Percentiles rank a stretch among this genome's conserved stretches.
Evolutionary conservation across 2,797 vertebrate species (phyloP).

Genomic region (Hirundo rustica): DNA sequence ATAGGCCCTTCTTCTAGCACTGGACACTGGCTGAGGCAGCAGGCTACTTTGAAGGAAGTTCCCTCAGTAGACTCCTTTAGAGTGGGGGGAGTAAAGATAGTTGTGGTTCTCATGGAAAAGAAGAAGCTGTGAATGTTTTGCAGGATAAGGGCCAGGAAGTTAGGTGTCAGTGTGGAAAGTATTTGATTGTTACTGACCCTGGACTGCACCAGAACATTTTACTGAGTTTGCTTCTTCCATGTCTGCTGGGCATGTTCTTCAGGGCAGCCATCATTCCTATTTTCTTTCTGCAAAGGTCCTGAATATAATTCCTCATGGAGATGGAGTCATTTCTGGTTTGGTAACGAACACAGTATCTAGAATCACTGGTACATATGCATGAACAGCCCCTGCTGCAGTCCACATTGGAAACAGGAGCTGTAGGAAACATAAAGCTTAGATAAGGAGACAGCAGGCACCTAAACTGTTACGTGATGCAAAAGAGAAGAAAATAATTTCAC

Average conservation of each 20-base stretch:
- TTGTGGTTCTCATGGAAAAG: background rate
- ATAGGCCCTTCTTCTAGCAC: background rate
- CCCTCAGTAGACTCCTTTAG: background rate
- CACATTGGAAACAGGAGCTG: background rate
- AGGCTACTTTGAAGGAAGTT: background rate
- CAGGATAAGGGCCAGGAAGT: background rate
- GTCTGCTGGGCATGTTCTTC: background rate
- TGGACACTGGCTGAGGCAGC: background rate
- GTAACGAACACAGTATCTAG: background rate
- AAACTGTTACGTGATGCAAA: background rate
- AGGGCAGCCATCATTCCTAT: background rate
- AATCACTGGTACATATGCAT: background rate
- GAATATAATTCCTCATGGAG: background rate
- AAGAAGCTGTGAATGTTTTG: background rate
- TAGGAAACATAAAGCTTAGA: background rate
- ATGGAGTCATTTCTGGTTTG: background rate
- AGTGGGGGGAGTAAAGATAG: background rate
- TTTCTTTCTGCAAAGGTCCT: background rate
- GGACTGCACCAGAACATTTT: background rate
- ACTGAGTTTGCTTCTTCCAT: background rate
- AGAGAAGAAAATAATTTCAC: background rate
- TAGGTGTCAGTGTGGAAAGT: background rate
- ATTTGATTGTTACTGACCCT: background rate
- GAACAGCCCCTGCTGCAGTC: background rate
- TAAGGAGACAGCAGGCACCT: rapidly evolving